Conservation (phyloP, 30 jellyfish, hydroid and myxozoan genomes). For the Mastigias papua region DNA sequence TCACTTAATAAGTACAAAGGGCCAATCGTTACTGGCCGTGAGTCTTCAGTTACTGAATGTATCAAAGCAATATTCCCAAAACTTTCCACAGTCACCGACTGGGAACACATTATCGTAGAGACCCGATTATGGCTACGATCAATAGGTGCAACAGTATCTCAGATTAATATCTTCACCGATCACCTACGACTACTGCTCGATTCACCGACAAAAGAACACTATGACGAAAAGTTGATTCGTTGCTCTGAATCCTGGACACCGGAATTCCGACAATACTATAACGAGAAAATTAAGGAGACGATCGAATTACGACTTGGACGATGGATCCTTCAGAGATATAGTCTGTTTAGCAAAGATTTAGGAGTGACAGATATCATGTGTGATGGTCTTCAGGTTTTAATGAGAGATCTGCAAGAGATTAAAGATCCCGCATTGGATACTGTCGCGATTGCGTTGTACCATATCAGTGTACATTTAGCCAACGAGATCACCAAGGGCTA, state of each 20-base stretch:
- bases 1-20: constrained; percentile 66
- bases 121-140: constrained; percentile 89
- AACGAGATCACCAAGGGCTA: constrained; percentile 84
- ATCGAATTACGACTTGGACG: constrained; percentile 86
- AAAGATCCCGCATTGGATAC: constrained; percentile 82
- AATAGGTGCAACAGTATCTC: constrained; percentile 75
- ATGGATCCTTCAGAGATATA: constrained; percentile 92
- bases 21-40: constrained; percentile 80
- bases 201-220: constrained; percentile 79
- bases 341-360: constrained; percentile 84
- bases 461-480: constrained; percentile 75
- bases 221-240: constrained; percentile 68
- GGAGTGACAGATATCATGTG: constrained; percentile 88
- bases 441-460: constrained; percentile 80
- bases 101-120: constrained; percentile 85
- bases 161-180: constrained; percentile 70
- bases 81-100: constrained; percentile 85
- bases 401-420: constrained; percentile 85
- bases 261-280: constrained; percentile 75
- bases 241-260: constrained; percentile 81
- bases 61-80: constrained; percentile 70
- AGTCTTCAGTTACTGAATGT: constrained; percentile 53
- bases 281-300: constrained; percentile 63
- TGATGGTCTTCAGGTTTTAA: constrained; percentile 77
- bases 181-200: constrained; percentile 78